Percentiles rank a stretch among this genome's conserved stretches.
Conservation (phyloP, 92 coral and sea anemone species). For the Phenganax stokvisi region DNA sequence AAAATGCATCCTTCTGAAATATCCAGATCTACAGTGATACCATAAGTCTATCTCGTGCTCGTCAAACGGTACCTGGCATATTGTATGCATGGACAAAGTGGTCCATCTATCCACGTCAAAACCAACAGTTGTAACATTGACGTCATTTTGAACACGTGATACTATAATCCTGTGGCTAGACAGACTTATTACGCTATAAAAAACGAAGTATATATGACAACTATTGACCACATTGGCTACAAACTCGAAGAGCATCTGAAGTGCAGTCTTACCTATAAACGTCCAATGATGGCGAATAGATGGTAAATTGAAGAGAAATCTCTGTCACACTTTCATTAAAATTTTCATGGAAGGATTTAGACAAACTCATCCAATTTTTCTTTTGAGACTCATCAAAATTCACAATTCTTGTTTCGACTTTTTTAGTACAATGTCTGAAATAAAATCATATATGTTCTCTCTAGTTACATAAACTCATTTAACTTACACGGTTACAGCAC, state of each 20-base stretch:
- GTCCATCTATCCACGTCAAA: slow-evolving; percentile 6
- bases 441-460: neutral
- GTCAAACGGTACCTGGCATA: slow-evolving; percentile 6
- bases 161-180: neutral
- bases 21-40: no score
- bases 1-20: neutral
- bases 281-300: slow-evolving; percentile 21
- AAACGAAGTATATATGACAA: neutral
- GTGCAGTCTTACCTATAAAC: slow-evolving; percentile 7
- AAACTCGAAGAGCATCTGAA: neutral
- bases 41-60: neutral
- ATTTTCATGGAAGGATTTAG: neutral
- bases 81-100: neutral
- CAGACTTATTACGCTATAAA: slow-evolving; percentile 6
- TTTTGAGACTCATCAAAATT: slow-evolving; percentile 2
- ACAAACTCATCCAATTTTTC: slow-evolving; percentile 14
- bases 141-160: slow-evolving; percentile 7
- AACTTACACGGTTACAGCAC: no score
- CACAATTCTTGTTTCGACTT: neutral
- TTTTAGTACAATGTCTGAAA: slow-evolving; percentile 16
- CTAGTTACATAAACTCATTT: neutral
- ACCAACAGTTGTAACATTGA: slow-evolving; percentile 1
- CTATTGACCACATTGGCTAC: neutral
- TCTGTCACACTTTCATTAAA: slow-evolving; percentile 17
- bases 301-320: slow-evolving; percentile 12